These are phyloP conservation scores for Xestia c-nigrum DNA, from an alignment of 2,888 invertebrate genomes.

Conservation along the genomic window DNA sequence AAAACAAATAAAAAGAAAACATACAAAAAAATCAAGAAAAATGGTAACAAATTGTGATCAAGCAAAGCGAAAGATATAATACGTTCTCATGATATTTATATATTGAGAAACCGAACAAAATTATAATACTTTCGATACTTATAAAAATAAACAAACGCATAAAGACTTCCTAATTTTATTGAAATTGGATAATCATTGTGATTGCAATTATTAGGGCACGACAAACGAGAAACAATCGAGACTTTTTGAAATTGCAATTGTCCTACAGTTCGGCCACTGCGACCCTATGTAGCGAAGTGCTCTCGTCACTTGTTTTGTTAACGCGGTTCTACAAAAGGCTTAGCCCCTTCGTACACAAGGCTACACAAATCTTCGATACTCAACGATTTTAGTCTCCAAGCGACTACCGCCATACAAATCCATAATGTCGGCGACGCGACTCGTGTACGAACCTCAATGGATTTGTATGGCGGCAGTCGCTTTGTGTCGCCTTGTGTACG, in stretches of 20 bases:
- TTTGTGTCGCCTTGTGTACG: too few relatives aligned
- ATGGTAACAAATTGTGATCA: slow-evolving; percentile 69
- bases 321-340: neutral
- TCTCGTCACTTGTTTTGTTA: neutral
- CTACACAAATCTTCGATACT: too few relatives aligned
- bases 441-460: too few relatives aligned
- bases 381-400: too few relatives aligned
- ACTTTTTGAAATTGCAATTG: neutral
- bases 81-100: slow-evolving; percentile 56
- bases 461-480: too few relatives aligned
- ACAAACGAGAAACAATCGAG: slow-evolving; percentile 10
- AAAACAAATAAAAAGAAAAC: slow-evolving; percentile 41
- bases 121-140: slow-evolving; percentile 51
- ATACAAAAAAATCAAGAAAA: slow-evolving; percentile 33
- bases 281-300: neutral
- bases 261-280: neutral
- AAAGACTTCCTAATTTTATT: slow-evolving; percentile 34
- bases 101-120: slow-evolving; percentile 57
- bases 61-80: slow-evolving; percentile 54
- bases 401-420: too few relatives aligned
- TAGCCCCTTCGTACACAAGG: too few relatives aligned
- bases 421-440: too few relatives aligned
- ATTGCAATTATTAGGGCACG: slow-evolving; percentile 19
- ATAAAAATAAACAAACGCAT: slow-evolving; percentile 65
- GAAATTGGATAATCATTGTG: slow-evolving; percentile 16